phyloP scores from a whole-genome alignment of 1,140 invertebrate genomes.

The Drosophila fuyamai region DNA sequence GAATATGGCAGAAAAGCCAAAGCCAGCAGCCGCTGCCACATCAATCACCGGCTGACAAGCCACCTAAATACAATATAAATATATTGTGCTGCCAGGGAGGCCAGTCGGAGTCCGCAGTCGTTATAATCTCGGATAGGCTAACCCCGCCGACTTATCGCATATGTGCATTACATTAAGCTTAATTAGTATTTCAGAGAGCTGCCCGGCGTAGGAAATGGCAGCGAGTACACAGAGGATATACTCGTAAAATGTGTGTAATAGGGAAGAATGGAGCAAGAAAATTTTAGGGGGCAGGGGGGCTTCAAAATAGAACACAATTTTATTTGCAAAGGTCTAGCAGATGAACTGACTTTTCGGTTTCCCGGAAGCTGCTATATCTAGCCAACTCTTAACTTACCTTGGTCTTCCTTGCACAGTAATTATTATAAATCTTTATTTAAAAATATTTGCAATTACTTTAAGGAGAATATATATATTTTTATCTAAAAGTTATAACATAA shows the following conservation, averaged over 20 bases:
- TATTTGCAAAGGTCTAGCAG: too few species aligned
- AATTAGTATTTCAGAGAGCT: conserved; percentile 70
- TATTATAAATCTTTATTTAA: too few species aligned
- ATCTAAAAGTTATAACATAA: too few species aligned
- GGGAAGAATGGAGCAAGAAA: background rate
- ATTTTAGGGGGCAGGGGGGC: too few species aligned
- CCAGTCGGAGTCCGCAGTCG: conserved; percentile 33
- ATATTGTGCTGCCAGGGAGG: conserved; percentile 34
- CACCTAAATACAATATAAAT: conserved; percentile 77
- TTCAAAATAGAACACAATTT: too few species aligned
- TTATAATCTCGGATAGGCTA: conserved; percentile 54
- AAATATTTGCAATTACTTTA: too few species aligned
- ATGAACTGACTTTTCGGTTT: too few species aligned
- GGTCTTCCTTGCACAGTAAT: too few species aligned
- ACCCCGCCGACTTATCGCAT: conserved; percentile 57
- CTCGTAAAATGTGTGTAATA: too few species aligned
- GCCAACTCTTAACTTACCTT: too few species aligned
- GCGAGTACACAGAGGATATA: conserved; percentile 9
- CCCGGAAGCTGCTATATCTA: too few species aligned
- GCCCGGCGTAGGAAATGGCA: conserved; percentile 28
- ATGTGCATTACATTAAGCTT: conserved; percentile 82
- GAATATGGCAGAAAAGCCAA: conserved; percentile 66
- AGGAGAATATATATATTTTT: too few species aligned
- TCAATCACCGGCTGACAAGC: conserved; percentile 76
- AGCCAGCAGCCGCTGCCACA: conserved; percentile 56